These are phyloP conservation scores for Bedellia somnulentella DNA, from an alignment of 2,888 invertebrate species.

Conservation along the genomic window DNA sequence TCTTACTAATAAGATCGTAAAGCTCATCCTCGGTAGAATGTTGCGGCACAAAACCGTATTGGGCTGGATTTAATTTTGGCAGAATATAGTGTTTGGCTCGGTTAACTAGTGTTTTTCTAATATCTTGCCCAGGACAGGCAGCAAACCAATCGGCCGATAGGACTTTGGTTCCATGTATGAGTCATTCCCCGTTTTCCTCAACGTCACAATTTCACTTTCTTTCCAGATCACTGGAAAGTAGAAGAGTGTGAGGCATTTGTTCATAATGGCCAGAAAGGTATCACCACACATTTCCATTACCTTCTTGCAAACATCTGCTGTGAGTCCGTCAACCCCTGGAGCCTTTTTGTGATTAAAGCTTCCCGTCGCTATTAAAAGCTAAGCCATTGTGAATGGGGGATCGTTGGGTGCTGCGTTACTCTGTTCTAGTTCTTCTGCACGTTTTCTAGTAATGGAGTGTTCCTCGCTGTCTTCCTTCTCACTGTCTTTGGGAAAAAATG, in stretches of 20 bases:
- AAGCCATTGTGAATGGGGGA: conserved; percentile 4
- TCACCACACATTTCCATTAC: neutral
- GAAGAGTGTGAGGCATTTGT: conserved; percentile 3
- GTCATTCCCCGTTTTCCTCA: conserved; percentile 8
- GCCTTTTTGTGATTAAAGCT: conserved; percentile 7
- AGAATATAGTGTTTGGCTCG: conserved; percentile 1
- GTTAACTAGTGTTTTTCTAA: conserved; percentile 4
- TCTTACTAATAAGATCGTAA: neutral
- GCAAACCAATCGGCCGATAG: too few species aligned
- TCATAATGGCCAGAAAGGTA: conserved; percentile 2
- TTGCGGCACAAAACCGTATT: conserved; percentile 6
- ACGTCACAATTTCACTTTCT: conserved; percentile 4
- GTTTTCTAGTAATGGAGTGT: neutral
- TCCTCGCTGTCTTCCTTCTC: neutral
- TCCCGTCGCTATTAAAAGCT: neutral
- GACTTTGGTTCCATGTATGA: too few species aligned
- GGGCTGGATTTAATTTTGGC: too few species aligned
- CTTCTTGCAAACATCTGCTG: conserved; percentile 6
- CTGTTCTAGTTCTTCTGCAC: neutral
- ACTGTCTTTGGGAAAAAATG: conserved; percentile 3
- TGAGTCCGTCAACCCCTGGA: conserved; percentile 10
- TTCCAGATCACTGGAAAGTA: conserved; percentile 10
- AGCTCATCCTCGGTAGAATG: too few species aligned
- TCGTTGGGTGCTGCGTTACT: neutral
- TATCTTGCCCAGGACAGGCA: too few species aligned